Percentiles rank a stretch among this genome's conserved stretches.
phyloP scores from a whole-genome alignment of 1,140 invertebrate species.

The Trypoxylus dichotomus region DNA sequence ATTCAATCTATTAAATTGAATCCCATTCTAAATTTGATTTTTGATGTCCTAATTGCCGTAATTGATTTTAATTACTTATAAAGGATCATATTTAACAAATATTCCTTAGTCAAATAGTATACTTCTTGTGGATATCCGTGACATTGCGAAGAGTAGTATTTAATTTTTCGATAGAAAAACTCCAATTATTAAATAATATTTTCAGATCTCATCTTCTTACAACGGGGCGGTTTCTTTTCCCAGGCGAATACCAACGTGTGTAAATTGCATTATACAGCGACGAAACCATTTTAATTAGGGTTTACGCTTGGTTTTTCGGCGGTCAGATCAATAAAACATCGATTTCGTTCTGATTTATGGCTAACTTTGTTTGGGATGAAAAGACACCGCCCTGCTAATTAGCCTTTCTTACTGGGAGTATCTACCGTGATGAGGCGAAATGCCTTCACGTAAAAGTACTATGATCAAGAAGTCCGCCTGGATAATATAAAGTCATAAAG shows the following conservation, averaged over 20 bases:
- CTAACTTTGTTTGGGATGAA: not conserved
- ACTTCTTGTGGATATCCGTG: not conserved
- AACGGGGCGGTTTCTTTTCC: not conserved
- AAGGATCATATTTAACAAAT: not conserved
- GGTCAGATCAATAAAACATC: constrained; percentile 12
- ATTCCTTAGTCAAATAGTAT: not conserved
- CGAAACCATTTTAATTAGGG: not conserved
- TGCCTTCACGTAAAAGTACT: not conserved
- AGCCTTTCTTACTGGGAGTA: not conserved
- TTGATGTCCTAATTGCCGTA: too few species aligned
- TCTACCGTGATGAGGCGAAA: not conserved
- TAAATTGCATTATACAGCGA: not conserved
- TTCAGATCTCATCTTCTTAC: not conserved
- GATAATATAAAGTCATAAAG: constrained; percentile 12
- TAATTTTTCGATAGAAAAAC: not conserved
- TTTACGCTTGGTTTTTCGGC: not conserved
- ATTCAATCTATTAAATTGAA: too few species aligned
- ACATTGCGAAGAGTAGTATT: not conserved
- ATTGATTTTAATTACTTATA: not conserved
- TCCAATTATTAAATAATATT: constrained; percentile 10
- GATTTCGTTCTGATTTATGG: constrained; percentile 13
- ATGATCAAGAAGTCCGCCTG: not conserved
- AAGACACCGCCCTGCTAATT: not conserved
- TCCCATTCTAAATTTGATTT: too few species aligned
- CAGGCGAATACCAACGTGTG: not conserved